Conservation (phyloP, 2,797 vertebrate species). For the Thaleichthys pacificus region DNA sequence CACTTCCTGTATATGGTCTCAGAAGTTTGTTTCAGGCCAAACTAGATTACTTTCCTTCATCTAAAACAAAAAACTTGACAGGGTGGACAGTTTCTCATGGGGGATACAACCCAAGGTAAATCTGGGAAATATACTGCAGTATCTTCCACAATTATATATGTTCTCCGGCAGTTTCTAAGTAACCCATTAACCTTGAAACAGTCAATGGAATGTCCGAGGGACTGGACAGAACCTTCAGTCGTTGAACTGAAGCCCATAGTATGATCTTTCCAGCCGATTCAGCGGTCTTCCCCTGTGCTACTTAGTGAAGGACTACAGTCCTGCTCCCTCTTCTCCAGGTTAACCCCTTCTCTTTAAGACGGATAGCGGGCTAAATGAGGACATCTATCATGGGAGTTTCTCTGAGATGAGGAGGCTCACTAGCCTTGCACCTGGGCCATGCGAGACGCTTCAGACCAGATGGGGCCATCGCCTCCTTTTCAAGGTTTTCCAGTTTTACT, state of each 20-base stretch:
- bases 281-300: neutral
- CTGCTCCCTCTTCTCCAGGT: conserved; percentile 2
- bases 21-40: conserved; percentile 1
- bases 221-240: neutral
- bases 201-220: neutral
- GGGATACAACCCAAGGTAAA: too few species aligned
- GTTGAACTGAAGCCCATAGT: neutral
- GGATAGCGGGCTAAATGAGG: conserved; percentile 45
- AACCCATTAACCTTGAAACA: neutral
- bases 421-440: conserved; percentile 37
- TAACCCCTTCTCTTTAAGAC: conserved; percentile 31
- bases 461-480: conserved; percentile 7
- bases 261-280: neutral
- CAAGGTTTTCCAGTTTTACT: neutral
- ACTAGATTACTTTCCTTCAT: neutral
- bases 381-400: conserved; percentile 39
- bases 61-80: neutral
- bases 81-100: too few species aligned
- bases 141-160: neutral
- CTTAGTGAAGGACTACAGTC: neutral
- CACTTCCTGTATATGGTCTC: neutral
- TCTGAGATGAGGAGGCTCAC: neutral
- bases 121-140: neutral
- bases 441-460: conserved; percentile 29
- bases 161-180: neutral